These are phyloP conservation scores for Xenentodon cancila DNA, from an alignment of 2,797 vertebrate genomes.

Conservation along the genomic window DNA sequence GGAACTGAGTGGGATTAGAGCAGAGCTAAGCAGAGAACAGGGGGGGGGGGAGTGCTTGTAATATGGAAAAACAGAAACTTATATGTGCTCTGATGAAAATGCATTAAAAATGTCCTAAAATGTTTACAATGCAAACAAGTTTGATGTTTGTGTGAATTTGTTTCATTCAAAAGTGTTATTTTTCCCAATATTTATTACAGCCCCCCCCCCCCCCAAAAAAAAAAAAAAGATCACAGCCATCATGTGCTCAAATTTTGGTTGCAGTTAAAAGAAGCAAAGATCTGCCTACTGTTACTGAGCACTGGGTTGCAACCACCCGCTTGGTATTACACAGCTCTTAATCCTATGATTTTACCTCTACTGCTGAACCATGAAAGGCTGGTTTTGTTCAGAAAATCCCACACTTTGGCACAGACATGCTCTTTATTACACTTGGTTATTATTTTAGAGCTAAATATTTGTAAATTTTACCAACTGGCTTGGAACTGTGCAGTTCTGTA, in stretches of 20 bases:
- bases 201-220: no score
- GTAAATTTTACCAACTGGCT: background rate
- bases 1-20: background rate
- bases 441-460: background rate
- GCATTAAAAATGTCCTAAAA: no score
- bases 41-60: background rate
- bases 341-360: conserved; percentile 44
- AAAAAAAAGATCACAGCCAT: background rate
- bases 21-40: background rate
- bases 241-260: conserved; percentile 37
- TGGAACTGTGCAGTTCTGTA: background rate
- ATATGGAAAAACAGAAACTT: background rate
- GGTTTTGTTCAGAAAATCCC: conserved; percentile 51
- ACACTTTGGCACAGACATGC: conserved; percentile 1
- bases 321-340: conserved; percentile 33
- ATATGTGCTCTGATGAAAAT: background rate
- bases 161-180: no score
- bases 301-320: conserved; percentile 31
- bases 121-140: no score
- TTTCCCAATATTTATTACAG: no score
- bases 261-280: conserved; percentile 22
- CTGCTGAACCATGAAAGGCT: conserved; percentile 46
- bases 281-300: conserved; percentile 21
- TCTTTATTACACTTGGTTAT: background rate
- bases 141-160: no score